Percentiles rank a stretch among this genome's conserved stretches.
Conservation (phyloP, 2,888 invertebrate species). For the Dryadula phaetusa region DNA sequence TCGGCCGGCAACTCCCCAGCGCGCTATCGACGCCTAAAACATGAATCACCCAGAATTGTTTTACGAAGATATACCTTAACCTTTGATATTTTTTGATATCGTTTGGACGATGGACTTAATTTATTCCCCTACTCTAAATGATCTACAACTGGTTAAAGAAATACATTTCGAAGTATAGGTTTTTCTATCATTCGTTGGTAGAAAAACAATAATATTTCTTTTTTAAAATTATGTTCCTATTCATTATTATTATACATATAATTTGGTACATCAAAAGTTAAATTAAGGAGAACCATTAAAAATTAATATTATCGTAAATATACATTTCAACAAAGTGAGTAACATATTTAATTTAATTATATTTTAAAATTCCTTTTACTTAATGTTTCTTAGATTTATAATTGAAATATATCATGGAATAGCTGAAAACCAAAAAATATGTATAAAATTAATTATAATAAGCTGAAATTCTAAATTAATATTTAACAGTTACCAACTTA, state of each 20-base stretch:
- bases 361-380: neutral
- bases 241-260: too few relatives aligned
- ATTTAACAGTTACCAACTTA: neutral
- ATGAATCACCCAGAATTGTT: conserved; percentile 47
- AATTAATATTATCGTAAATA: too few relatives aligned
- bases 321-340: too few relatives aligned
- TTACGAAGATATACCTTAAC: conserved; percentile 29
- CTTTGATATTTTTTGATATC: conserved; percentile 28
- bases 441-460: neutral
- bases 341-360: too few relatives aligned
- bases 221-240: too few relatives aligned
- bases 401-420: too few relatives aligned
- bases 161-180: neutral
- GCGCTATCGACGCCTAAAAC: conserved; percentile 45
- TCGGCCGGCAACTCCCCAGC: conserved; percentile 38
- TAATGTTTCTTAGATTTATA: neutral
- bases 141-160: neutral
- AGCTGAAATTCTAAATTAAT: conserved; percentile 1
- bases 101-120: neutral
- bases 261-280: too few relatives aligned
- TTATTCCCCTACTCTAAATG: neutral
- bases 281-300: too few relatives aligned
- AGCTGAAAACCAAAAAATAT: too few relatives aligned
- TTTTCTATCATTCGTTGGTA: too few relatives aligned
- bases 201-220: too few relatives aligned